Evolutionary conservation across 2,888 invertebrate genomes (phyloP), one percentile per base, ranked within the genome.

Genomic region (Leptodirus hochenwartii): DNA sequence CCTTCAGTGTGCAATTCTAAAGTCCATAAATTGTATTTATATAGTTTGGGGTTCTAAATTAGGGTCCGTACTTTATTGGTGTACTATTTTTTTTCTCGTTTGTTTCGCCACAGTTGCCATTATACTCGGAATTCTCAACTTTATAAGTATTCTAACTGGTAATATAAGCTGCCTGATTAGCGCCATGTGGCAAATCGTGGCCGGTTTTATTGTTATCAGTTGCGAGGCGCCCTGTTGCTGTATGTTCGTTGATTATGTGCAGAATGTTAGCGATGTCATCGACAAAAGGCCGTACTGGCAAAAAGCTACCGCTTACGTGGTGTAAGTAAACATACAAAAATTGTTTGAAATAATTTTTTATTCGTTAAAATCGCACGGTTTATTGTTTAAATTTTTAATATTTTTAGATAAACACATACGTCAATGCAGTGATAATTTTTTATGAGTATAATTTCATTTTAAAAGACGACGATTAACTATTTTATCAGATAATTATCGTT

Each of bases 221-320:
- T 69, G 93, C 46, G 96, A 96, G 59, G 93, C 95, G 22, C 96
- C 96, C 0, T 95, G 87, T 54, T 95, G 93, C 59, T 96, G 93
- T 59, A 69, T 88, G 60, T 96, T 91, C 59, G 70, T 96, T 39
- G 95, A 93, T 50, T 84, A 84, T 61, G 88, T 95, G 32, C 82
- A 87, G 58, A 69, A 69, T 36, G 61, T 91, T 31, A 81, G 85
- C 34, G 75, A 76, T 46, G 76, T 71, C 60, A 72, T 84, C 30
- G 90, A 93, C 45, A 61, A 64, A 31, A 68, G 82, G 41, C 88
- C 91, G 1, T 72, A 82, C 49, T 91, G 84, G 81, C 79, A 88
- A 50, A 78, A 87, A 58, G 90, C 87, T 8, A 70, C 69, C 4
- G 60, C 73, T 29, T 95, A 93, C 59, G 67, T 81, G 46, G 58